Percentiles rank a stretch among this genome's conserved stretches.
Conservation (phyloP, 2,113 vertebrate species). For the Myocastor coypus region DNA sequence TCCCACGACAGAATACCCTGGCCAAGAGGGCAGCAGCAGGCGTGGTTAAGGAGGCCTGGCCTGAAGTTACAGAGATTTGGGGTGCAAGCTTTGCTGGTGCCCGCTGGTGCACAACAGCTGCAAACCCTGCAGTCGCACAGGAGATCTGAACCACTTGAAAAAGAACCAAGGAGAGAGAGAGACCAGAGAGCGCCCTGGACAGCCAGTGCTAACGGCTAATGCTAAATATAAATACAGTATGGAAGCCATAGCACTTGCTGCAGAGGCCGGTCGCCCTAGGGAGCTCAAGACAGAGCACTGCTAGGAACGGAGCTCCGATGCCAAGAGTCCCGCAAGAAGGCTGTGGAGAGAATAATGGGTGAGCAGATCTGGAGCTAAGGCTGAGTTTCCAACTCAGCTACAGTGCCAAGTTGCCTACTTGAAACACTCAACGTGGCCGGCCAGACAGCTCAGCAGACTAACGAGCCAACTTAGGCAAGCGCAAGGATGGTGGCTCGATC, state of each 20-base stretch:
- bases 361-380: not conserved
- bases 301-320: not conserved
- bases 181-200: not conserved
- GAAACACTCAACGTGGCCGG: not conserved
- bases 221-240: not conserved
- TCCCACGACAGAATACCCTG: not conserved
- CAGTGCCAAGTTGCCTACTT: not conserved
- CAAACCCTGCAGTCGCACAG: slow-evolving; percentile 40
- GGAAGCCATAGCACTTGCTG: not conserved
- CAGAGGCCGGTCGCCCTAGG: not conserved
- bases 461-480: no score
- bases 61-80: slow-evolving; percentile 17
- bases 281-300: not conserved
- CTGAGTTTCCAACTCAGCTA: not conserved
- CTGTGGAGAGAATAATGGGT: not conserved
- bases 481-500: no score
- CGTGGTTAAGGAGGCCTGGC: not conserved
- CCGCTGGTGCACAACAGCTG: not conserved
- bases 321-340: not conserved
- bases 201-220: not conserved
- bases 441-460: no score
- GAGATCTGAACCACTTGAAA: not conserved
- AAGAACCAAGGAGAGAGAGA: slow-evolving; percentile 25
- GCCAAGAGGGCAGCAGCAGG: not conserved
- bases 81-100: not conserved